A percentile compares a stretch with the other conserved stretches of the same genome.
Evolutionary conservation across 2,113 vertebrate species (phyloP).

Genomic region (Euleptes europaea): DNA sequence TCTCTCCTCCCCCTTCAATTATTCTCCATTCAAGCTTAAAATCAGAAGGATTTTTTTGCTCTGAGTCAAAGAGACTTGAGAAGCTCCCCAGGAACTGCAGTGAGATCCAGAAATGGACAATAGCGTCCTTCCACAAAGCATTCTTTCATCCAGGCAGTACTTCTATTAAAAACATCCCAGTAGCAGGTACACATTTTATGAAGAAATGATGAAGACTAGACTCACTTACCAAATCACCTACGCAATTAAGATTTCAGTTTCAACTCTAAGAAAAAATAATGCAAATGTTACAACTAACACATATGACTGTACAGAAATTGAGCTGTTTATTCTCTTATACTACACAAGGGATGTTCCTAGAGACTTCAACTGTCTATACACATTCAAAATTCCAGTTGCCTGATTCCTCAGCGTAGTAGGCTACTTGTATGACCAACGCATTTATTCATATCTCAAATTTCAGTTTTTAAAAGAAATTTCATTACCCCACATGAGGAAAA

Average conservation of each 20-base stretch:
- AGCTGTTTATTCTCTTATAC: constrained; percentile 6
- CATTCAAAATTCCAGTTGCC: neutral
- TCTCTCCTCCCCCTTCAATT: constrained; percentile 60
- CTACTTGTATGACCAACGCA: neutral
- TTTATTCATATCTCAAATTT: too few relatives aligned
- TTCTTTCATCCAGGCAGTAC: constrained; percentile 74
- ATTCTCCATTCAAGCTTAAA: constrained; percentile 78
- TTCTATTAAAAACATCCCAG: constrained; percentile 77
- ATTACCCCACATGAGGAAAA: neutral
- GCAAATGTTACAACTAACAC: neutral
- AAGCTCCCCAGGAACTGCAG: constrained; percentile 74
- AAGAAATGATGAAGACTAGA: constrained; percentile 72
- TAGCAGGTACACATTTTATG: constrained; percentile 74
- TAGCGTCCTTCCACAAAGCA: constrained; percentile 79
- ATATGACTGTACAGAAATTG: neutral
- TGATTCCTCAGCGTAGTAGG: neutral
- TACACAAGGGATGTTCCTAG: neutral
- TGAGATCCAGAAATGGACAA: constrained; percentile 75
- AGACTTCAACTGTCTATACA: neutral
- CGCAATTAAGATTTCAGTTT: constrained; percentile 53
- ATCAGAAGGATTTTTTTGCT: constrained; percentile 69
- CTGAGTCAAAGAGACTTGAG: constrained; percentile 72
- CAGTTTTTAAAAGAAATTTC: too few relatives aligned
- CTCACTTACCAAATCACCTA: constrained; percentile 39
- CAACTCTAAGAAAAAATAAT: constrained; percentile 18